Evolutionary conservation across 30 jellyfish, hydroid and myxozoan species (phyloP), one percentile per base, ranked within the genome.

Genomic region (Hydractinia echinata): DNA sequence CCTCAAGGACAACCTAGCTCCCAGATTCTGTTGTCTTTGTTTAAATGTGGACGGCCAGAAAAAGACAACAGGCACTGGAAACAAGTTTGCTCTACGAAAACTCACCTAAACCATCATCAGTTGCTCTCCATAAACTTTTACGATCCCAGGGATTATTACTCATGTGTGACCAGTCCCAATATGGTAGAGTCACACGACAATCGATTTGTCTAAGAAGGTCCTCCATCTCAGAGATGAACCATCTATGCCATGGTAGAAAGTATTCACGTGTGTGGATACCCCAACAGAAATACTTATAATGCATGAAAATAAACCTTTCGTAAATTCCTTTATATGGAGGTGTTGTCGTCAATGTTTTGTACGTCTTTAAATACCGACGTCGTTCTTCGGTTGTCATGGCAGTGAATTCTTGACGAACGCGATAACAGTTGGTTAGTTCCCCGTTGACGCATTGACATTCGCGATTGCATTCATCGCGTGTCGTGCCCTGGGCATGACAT

Each of bases 241-340:
- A 90, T 50, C 97, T 86, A 84, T 87, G 98, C 98, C 98, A 92
- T 4, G 98, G 98, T 13, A 73, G 78, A 72, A 92, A 92, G 82
- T 83, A 67, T 30, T 83, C 88, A 30, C 66, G 67, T 11, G 72
- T 52, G 61, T 92, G 98, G 48, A 92, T 86, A 1, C 98, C 98
- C 93, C 94, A 92, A 76, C 98, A 92, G 66, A 92, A 92, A 62
- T 92, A 92, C 55, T 92, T 92, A 58, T 49, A 88, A 54, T 92
- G 98, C 86, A 92, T 81, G 70, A 88, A 87, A n/a, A 87, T 82
- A 72, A 82, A 92, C 64, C 85, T 87, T 67, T 87, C 98, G 72
- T 92, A 92, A 7, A 76, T 70, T 54, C 81, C 82, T 64, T 82
- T 88, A 73, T 76, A 83, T 4, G 95, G 95, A 39, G 81, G 67